Evolutionary conservation across 2,797 vertebrate genomes (phyloP).

Genomic region (Girardinus metallicus): DNA sequence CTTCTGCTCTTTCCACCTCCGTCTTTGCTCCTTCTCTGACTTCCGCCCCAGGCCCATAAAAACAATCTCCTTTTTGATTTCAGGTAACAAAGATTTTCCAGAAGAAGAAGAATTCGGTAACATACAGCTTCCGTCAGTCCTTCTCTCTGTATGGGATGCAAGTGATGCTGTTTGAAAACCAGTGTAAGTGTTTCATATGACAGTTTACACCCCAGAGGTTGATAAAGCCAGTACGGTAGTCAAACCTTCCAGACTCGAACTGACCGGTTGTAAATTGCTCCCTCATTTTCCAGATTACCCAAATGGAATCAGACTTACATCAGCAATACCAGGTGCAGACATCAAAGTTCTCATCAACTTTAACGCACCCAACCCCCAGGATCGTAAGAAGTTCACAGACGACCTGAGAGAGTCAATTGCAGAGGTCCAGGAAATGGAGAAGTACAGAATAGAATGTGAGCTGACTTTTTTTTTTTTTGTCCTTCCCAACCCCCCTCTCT

Average conservation of each 20-base stretch:
- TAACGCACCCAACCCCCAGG: constrained; percentile 98
- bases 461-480: constrained; percentile 35
- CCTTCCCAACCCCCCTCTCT: constrained; percentile 18
- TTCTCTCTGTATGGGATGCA: constrained; percentile 98
- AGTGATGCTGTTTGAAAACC: constrained; percentile 96
- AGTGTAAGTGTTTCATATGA: constrained; percentile 86
- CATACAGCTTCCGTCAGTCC: constrained; percentile 97
- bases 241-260: constrained; percentile 7
- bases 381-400: constrained; percentile 97
- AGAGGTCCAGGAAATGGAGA: constrained; percentile 99
- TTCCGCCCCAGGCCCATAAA: neutral
- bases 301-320: constrained; percentile 95
- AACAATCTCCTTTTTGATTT: constrained; percentile 18
- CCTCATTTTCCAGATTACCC: constrained; percentile 87
- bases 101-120: constrained; percentile 99
- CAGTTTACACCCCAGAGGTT: constrained; percentile 43
- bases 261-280: neutral
- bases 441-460: constrained; percentile 99
- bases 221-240: constrained; percentile 19
- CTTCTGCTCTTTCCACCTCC: constrained; percentile 10
- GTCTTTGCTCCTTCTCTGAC: neutral
- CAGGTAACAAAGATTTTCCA: constrained; percentile 99
- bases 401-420: constrained; percentile 96
- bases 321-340: constrained; percentile 94
- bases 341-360: constrained; percentile 98